A percentile compares a stretch with the other conserved stretches of the same genome.
Evolutionary conservation across 2,888 invertebrate genomes (phyloP).

Genomic region (Acleris laterana): DNA sequence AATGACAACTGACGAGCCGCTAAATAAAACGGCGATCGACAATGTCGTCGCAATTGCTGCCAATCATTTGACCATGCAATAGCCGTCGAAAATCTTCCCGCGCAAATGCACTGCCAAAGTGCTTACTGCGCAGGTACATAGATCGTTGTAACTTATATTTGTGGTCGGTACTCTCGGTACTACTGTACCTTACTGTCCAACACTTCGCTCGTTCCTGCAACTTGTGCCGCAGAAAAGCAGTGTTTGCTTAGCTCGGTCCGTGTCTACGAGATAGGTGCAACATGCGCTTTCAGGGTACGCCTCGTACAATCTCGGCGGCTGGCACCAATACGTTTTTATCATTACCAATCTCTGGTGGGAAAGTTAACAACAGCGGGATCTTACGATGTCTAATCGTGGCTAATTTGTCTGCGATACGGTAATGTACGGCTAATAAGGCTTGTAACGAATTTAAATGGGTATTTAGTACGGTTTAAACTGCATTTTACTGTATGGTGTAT

Average conservation of each 20-base stretch:
- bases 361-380: slow-evolving; percentile 64
- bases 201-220: slow-evolving; percentile 18
- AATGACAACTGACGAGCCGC: too few species aligned
- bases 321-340: slow-evolving; percentile 83
- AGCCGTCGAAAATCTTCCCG: too few species aligned
- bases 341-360: slow-evolving; percentile 78
- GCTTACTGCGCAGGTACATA: too few species aligned
- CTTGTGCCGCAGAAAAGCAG: slow-evolving; percentile 52
- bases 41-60: too few species aligned
- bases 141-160: too few species aligned
- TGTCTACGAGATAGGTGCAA: slow-evolving; percentile 78
- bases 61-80: too few species aligned
- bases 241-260: slow-evolving; percentile 80
- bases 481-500: too few species aligned
- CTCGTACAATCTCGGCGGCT: slow-evolving; percentile 73
- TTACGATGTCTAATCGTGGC: slow-evolving; percentile 33
- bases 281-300: slow-evolving; percentile 80
- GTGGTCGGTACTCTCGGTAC: too few species aligned
- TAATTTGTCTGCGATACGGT: slow-evolving; percentile 30
- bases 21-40: too few species aligned
- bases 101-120: too few species aligned
- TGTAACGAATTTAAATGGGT: slow-evolving; percentile 24
- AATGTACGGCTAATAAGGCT: slow-evolving; percentile 9
- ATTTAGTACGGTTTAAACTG: slow-evolving; percentile 2
- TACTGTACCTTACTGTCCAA: too few species aligned